Percentiles rank a stretch among this genome's conserved stretches.
Conservation (phyloP, 2,797 vertebrate species). For the Sarcoramphus papa region DNA sequence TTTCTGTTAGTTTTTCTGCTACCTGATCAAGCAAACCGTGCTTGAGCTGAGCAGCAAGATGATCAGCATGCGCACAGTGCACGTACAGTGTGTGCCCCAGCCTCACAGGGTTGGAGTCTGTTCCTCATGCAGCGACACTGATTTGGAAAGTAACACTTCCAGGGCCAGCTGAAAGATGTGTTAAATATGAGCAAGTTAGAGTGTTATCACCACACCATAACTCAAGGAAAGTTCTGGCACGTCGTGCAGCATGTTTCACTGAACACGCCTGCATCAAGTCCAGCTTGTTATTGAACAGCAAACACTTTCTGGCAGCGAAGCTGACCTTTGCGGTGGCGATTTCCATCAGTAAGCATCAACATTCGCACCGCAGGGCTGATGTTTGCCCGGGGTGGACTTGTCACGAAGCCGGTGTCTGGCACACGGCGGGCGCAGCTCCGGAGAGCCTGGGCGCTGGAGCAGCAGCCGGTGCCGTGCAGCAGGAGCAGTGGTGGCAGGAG, state of each 20-base stretch:
- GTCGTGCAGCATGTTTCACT: neutral
- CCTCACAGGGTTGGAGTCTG: neutral
- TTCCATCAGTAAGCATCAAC: neutral
- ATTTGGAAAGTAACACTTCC: neutral
- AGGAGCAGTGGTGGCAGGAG: neutral
- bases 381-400: neutral
- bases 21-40: slow-evolving; percentile 23
- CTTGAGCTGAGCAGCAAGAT: neutral
- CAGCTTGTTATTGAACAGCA: neutral
- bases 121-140: neutral
- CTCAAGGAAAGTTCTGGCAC: neutral
- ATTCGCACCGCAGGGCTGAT: accelerated
- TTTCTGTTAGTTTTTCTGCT: slow-evolving; percentile 15
- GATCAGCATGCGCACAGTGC: neutral
- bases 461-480: neutral
- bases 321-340: neutral
- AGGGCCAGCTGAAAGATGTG: neutral
- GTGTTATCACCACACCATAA: neutral
- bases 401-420: accelerated
- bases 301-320: accelerated
- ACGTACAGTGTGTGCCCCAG: accelerated
- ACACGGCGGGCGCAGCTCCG: accelerated
- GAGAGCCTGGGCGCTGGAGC: neutral
- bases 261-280: neutral
- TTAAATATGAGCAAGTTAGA: neutral